These are phyloP conservation scores for Perca fluviatilis DNA, from an alignment of 2,113 vertebrate species.

Conservation along the genomic window DNA sequence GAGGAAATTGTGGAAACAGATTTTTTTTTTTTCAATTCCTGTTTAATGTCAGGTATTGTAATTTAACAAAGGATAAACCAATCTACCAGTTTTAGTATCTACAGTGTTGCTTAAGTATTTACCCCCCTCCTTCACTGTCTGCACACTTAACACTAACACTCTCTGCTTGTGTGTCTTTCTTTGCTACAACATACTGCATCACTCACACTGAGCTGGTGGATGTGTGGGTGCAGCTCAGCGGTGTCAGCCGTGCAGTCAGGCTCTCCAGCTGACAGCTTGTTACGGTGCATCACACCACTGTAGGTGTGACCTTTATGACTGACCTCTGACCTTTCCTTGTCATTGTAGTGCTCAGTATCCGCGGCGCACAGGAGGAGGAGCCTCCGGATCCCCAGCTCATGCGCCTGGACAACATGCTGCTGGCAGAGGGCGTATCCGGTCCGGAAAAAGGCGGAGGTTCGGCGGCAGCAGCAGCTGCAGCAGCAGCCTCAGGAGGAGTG, in stretches of 20 bases:
- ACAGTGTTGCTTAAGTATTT: constrained; percentile 33
- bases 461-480: constrained; percentile 90
- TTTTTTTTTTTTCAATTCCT: not conserved
- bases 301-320: constrained; percentile 54
- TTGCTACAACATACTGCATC: not conserved
- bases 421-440: constrained; percentile 95
- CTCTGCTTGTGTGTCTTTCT: not conserved
- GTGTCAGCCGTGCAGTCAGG: constrained; percentile 26
- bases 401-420: constrained; percentile 98
- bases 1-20: not conserved
- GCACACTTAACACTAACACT: not conserved
- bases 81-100: constrained; percentile 32
- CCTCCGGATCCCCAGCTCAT: constrained; percentile 97
- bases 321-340: constrained; percentile 73
- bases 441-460: constrained; percentile 96
- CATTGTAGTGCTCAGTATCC: constrained; percentile 94
- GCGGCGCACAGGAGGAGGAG: constrained; percentile 97
- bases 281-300: constrained; percentile 48
- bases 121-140: not conserved
- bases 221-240: constrained; percentile 26
- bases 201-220: constrained; percentile 15
- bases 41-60: not conserved
- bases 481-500: constrained; percentile 89
- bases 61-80: not conserved
- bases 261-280: constrained; percentile 54